Conservation (phyloP, 2,888 invertebrate species). For the Gandaritis pyraliata region DNA sequence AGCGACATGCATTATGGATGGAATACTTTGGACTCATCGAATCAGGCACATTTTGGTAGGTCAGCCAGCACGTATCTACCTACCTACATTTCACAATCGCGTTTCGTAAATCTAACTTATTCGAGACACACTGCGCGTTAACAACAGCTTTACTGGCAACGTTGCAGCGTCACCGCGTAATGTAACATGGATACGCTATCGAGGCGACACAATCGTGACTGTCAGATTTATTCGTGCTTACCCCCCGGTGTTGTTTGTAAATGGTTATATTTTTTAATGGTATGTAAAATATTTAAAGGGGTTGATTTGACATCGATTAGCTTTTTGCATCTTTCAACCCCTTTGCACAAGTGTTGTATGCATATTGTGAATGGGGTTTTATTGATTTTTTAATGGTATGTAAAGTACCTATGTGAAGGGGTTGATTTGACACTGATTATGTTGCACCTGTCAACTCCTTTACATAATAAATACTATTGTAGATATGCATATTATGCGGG, state of each 20-base stretch:
- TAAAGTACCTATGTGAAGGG: neutral
- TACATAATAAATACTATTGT: no score
- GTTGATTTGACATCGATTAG: slow-evolving; percentile 6
- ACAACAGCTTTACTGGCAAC: no score
- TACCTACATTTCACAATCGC: no score
- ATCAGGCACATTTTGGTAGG: slow-evolving; percentile 16
- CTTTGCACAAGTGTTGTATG: neutral
- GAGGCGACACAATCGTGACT: no score
- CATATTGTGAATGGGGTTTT: neutral
- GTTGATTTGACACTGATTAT: neutral
- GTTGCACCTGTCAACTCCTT: neutral
- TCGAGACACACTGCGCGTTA: no score
- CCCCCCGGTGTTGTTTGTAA: slow-evolving; percentile 4
- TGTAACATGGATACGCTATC: no score
- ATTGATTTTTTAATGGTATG: neutral
- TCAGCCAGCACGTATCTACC: no score
- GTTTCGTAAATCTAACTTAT: no score
- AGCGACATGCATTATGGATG: slow-evolving; percentile 50
- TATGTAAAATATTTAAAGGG: slow-evolving; percentile 24
- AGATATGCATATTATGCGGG: no score
- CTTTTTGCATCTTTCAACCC: neutral
- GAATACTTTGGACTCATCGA: slow-evolving; percentile 16
- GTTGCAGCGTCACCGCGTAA: no score
- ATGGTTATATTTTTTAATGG: slow-evolving; percentile 4
- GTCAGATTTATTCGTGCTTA: no score